phyloP scores from a whole-genome alignment of 2,888 invertebrate species.

The Drosophila formosana region DNA sequence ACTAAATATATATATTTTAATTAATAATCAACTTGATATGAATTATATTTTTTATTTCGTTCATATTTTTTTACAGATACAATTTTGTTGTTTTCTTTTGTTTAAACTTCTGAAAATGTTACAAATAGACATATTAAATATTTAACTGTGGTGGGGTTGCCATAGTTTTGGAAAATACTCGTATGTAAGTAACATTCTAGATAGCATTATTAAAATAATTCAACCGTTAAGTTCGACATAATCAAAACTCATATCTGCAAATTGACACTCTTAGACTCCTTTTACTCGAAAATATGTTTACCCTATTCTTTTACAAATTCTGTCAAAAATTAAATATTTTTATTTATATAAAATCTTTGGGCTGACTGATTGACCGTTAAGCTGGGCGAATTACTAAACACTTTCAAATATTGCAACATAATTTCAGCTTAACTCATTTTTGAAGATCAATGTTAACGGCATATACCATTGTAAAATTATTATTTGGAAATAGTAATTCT shows the following conservation, averaged over 20 bases:
- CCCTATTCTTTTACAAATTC: not conserved
- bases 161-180: not conserved
- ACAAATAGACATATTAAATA: not conserved
- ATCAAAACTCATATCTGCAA: constrained; percentile 3
- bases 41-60: constrained; percentile 6
- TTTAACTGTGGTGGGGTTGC: not conserved
- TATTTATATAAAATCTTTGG: not conserved
- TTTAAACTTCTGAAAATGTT: not conserved
- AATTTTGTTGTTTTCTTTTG: not conserved
- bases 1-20: constrained; percentile 18
- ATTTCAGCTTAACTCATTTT: not conserved
- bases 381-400: not conserved
- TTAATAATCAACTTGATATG: constrained; percentile 19
- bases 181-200: constrained; percentile 12
- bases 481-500: not conserved
- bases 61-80: not conserved
- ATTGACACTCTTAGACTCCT: not conserved
- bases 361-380: not conserved
- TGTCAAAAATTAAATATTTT: constrained; percentile 6
- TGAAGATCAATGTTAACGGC: not conserved
- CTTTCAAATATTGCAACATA: not conserved
- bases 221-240: not conserved
- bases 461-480: not conserved
- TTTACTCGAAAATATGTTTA: not conserved
- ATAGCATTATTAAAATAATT: constrained; percentile 14